Evolutionary conservation across 2,113 vertebrate species (phyloP).

Genomic region (Tenebrosternarchus preto): DNA sequence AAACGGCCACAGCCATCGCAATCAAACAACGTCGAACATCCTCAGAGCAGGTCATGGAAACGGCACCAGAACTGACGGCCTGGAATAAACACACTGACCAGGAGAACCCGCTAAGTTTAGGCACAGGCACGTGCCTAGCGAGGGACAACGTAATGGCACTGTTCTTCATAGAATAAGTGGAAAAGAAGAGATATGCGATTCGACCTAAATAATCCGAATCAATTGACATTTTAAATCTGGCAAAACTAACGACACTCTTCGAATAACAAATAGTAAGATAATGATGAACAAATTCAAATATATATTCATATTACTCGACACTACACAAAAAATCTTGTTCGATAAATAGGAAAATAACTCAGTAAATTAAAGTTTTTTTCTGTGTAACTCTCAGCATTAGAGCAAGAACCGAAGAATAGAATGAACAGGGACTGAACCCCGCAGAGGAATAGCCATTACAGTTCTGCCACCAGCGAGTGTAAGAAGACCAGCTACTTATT

Average conservation of each 20-base stretch:
- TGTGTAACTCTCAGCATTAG: conserved; percentile 31
- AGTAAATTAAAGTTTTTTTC: conserved; percentile 15
- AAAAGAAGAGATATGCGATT: conserved; percentile 16
- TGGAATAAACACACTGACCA: neutral
- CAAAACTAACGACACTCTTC: conserved; percentile 12
- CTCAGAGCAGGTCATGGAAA: no score
- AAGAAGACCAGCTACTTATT: conserved; percentile 29
- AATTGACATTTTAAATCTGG: conserved; percentile 39
- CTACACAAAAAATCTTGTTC: conserved; percentile 10
- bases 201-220: conserved; percentile 34
- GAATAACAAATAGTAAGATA: conserved; percentile 33
- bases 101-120: neutral
- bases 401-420: neutral
- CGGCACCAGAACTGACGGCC: no score
- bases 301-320: conserved; percentile 42
- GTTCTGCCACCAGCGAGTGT: conserved; percentile 27
- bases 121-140: conserved; percentile 10
- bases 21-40: no score
- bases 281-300: conserved; percentile 25
- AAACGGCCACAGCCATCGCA: conserved; percentile 45
- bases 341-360: conserved; percentile 31
- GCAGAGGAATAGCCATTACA: conserved; percentile 28
- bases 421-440: conserved; percentile 7
- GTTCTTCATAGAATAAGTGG: conserved; percentile 33
- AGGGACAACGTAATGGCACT: conserved; percentile 44